Base-by-base conservation (phyloP, 2,888 invertebrate species). In the Acrocera orbiculus region DNA sequence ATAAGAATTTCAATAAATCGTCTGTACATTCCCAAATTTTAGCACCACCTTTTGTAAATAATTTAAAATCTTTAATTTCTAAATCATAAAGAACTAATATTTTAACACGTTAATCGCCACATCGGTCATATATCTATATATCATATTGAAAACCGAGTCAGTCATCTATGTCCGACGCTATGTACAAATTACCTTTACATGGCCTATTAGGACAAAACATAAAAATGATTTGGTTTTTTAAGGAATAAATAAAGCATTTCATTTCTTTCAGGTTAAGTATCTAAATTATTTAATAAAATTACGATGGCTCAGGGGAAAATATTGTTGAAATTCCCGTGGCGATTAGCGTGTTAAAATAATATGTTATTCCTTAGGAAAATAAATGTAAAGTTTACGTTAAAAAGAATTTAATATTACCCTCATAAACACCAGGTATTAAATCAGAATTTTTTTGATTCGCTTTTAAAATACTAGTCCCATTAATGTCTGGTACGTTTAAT, bases 11-110 rank as follows among this genome's bases (percentile, higher is more conserved):
- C 23, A 77, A 59, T 34, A 93, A 58, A 55, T 93, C 92, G 47
- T 71, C 64, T 5, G 87, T 83, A 50, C 92, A 89, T 63, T 95
- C 93, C 95, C 95, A 95, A 38, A 92, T 73, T 66, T 93, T 93
- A 19, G 90, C 65, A 8, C 95, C 95, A 46, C 93, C 92, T 87
- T 49, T 30, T 62, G 52, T 40, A 20, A 6, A 30, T 15, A 27
- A 10, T 4, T 22, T 20, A 15, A 20, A 16, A 20, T 20, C 16
- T 22, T 29, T 23, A n/a, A 10, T 19, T 28, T 17, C 14, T 5
- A 24, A 11, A 19, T 8, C 2, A 14, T 8, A 17, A 26, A 5
- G 5, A n/a, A n/a, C n/a, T n/a, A n/a, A n/a, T n/a, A n/a, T n/a
- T n/a, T n/a, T n/a, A n/a, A n/a, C n/a, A n/a, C n/a, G n/a, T n/a